Conservation (phyloP, 2,888 invertebrate genomes). For the Netelia fuscicornis region DNA sequence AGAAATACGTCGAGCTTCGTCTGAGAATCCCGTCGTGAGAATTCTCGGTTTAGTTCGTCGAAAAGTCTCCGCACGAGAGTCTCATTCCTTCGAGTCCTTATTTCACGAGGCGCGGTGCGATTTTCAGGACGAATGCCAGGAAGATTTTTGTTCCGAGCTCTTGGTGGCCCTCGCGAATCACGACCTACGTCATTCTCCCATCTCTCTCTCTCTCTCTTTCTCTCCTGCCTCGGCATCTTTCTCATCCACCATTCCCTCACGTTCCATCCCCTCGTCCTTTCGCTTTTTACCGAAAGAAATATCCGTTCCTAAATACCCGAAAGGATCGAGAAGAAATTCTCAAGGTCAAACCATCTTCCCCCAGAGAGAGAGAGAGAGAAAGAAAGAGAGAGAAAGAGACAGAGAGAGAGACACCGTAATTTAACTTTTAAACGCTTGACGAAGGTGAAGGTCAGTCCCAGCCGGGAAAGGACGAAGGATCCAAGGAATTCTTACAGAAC, state of each 20-base stretch:
- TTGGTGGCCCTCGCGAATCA: conserved; percentile 45
- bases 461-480: conserved; percentile 8
- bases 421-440: conserved; percentile 58
- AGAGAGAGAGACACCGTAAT: conserved; percentile 34
- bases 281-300: conserved; percentile 6
- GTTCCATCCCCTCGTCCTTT: conserved; percentile 10
- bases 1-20: conserved; percentile 18
- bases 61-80: background rate
- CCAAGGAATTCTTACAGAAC: conserved; percentile 12
- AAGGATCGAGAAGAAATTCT: conserved; percentile 31
- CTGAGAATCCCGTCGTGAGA: conserved; percentile 37
- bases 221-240: background rate
- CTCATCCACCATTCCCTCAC: background rate
- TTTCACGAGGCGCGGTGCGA: conserved; percentile 15
- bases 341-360: conserved; percentile 41
- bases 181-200: conserved; percentile 55
- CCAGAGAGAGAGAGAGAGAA: background rate
- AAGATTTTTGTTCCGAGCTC: conserved; percentile 35
- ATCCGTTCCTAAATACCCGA: conserved; percentile 34
- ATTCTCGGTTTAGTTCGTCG: conserved; percentile 17
- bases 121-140: conserved; percentile 48
- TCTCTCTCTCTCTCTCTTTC: conserved; percentile 39
- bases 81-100: conserved; percentile 23
- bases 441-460: conserved; percentile 58
- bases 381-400: too few relatives aligned